Evolutionary conservation across 2,797 vertebrate species (phyloP).

Genomic region (Melanotaenia parkinsoni): DNA sequence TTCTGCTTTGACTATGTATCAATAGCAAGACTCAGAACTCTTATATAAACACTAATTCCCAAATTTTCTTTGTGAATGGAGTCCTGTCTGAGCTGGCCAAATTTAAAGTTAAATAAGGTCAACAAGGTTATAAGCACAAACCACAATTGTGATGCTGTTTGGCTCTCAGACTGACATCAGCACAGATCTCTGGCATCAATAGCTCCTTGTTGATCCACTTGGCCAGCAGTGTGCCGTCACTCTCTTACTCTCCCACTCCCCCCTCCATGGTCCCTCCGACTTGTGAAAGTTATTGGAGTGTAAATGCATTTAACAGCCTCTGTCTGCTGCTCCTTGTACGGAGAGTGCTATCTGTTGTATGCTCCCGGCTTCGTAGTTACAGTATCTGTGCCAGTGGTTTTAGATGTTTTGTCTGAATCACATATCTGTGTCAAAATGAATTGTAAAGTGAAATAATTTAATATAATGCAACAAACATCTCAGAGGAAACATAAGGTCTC

Average conservation of each 20-base stretch:
- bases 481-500: background rate
- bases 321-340: constrained; percentile 55
- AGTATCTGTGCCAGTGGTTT: constrained; percentile 7
- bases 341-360: constrained; percentile 54
- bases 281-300: constrained; percentile 81
- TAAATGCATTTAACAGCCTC: constrained; percentile 77
- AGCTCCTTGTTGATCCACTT: constrained; percentile 76
- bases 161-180: constrained; percentile 67
- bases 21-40: constrained; percentile 48
- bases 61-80: constrained; percentile 67
- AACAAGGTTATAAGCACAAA: constrained; percentile 76
- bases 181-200: constrained; percentile 73
- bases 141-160: constrained; percentile 78
- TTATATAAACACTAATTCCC: constrained; percentile 55
- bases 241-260: constrained; percentile 21
- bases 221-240: constrained; percentile 52
- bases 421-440: constrained; percentile 5
- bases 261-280: constrained; percentile 56
- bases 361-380: constrained; percentile 39
- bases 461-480: background rate
- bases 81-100: constrained; percentile 66
- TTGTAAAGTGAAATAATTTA: constrained; percentile 8
- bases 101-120: constrained; percentile 78
- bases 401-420: constrained; percentile 16
- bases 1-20: constrained; percentile 10